These are phyloP conservation scores for Mnemiopsis leidyi DNA, from an alignment of 37 sponge, comb jelly and placozoan genomes.

Conservation along the genomic window DNA sequence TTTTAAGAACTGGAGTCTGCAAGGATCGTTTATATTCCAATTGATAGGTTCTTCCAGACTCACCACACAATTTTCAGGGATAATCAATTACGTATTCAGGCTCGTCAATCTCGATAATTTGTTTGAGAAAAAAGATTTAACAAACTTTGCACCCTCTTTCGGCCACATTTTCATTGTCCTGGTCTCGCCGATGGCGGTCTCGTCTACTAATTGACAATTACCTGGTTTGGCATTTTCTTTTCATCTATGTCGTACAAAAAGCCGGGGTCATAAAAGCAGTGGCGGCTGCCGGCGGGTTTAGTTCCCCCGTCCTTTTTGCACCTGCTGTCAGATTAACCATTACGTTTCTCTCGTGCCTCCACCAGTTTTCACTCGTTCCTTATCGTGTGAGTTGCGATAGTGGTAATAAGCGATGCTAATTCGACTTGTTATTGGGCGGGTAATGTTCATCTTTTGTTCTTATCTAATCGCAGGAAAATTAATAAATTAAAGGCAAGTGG, in stretches of 20 bases:
- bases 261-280: background rate
- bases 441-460: background rate
- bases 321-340: background rate
- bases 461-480: background rate
- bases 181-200: background rate
- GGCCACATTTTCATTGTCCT: background rate
- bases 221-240: background rate
- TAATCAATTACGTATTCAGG: no score
- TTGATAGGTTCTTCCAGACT: no score
- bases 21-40: no score
- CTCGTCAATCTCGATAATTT: no score
- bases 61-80: no score
- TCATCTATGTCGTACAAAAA: background rate
- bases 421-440: background rate
- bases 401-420: background rate
- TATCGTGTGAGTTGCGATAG: background rate
- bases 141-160: no score
- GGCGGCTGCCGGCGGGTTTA: background rate
- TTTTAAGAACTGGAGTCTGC: no score
- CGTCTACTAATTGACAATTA: background rate
- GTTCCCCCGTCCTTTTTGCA: background rate
- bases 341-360: background rate
- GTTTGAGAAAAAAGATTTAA: no score
- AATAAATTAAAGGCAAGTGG: background rate
- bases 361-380: background rate